phyloP scores from a whole-genome alignment of 2,113 vertebrate species.

The Pachypanchax playfairii region DNA sequence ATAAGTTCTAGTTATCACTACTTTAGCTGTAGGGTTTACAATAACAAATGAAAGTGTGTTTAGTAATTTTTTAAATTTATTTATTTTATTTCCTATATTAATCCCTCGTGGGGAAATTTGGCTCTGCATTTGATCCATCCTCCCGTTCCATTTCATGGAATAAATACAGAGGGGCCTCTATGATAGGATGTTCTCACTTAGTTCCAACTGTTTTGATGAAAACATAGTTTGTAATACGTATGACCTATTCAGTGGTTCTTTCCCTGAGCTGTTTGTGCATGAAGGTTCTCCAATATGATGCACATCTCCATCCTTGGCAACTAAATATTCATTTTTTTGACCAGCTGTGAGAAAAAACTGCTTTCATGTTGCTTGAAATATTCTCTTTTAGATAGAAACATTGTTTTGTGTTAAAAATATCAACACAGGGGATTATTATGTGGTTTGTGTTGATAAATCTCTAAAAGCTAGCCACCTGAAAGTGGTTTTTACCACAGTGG shows the following conservation, averaged over 20 bases:
- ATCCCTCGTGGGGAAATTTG: too few relatives aligned
- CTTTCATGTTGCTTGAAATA: constrained; percentile 53
- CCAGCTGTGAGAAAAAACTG: constrained; percentile 19
- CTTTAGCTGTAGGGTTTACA: neutral
- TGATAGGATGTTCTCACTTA: neutral
- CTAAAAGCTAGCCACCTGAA: constrained; percentile 22
- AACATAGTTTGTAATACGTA: constrained; percentile 4
- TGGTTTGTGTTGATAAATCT: constrained; percentile 54
- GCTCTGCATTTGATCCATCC: too few relatives aligned
- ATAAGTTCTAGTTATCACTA: neutral
- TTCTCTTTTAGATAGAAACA: constrained; percentile 21
- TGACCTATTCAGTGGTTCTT: constrained; percentile 6
- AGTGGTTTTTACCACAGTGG: constrained; percentile 30
- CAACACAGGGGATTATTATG: constrained; percentile 31
- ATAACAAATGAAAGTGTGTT: neutral
- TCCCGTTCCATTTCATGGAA: neutral
- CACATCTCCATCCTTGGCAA: constrained; percentile 41
- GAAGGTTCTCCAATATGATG: constrained; percentile 37
- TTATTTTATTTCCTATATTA: too few relatives aligned
- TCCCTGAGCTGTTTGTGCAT: neutral
- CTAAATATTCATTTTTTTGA: constrained; percentile 20
- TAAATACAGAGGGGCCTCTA: neutral
- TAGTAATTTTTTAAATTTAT: too few relatives aligned
- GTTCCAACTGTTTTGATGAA: neutral
- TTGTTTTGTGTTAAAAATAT: constrained; percentile 3